Evolutionary conservation across 2,113 vertebrate species (phyloP).

Genomic region (Ammospiza nelsoni): DNA sequence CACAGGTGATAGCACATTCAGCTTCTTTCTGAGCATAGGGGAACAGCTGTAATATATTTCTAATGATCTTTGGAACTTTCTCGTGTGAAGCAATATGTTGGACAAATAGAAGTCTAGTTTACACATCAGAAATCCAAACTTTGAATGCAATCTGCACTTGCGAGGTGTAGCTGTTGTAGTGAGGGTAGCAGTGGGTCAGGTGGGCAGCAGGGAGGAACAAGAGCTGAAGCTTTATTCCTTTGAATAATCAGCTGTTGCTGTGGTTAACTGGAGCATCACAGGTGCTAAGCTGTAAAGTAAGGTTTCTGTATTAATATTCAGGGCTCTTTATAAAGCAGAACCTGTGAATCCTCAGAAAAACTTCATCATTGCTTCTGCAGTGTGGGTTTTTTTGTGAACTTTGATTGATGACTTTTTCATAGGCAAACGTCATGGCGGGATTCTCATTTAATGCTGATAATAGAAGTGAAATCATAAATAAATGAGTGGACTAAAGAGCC

Average conservation of each 20-base stretch:
- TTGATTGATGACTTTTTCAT: neutral
- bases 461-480: neutral
- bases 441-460: neutral
- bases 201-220: neutral
- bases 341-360: neutral
- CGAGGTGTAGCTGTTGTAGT: neutral
- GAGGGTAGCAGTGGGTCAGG: neutral
- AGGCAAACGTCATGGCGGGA: neutral
- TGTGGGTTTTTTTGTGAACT: accelerated
- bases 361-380: neutral
- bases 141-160: neutral
- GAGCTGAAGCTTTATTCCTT: neutral
- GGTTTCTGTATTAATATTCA: neutral
- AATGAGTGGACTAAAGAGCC: neutral
- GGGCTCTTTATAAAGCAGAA: neutral
- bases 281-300: neutral
- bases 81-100: neutral
- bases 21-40: neutral
- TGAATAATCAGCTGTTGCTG: neutral
- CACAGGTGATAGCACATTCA: neutral
- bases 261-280: neutral
- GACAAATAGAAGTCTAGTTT: neutral
- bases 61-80: neutral
- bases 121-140: neutral
- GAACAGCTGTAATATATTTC: neutral